These are phyloP conservation scores for Fringilla coelebs DNA, from an alignment of 2,797 vertebrate species.

Conservation along the genomic window DNA sequence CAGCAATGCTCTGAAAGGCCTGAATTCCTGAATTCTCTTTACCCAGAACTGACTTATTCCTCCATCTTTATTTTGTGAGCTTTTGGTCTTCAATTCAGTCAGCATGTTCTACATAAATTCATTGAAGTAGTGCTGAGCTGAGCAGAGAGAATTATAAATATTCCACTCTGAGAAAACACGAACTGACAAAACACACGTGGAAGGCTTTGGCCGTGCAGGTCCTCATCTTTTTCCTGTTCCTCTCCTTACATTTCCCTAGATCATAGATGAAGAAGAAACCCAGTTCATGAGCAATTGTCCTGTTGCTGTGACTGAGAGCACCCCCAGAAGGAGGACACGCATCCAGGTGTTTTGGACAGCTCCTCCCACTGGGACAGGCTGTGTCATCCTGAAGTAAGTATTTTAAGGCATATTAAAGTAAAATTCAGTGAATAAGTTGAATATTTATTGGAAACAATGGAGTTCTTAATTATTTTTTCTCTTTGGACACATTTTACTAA, in stretches of 20 bases:
- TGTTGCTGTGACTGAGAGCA: conserved; percentile 94
- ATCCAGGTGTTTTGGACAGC: conserved; percentile 97
- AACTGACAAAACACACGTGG: neutral
- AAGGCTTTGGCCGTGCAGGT: rapidly evolving
- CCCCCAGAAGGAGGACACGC: conserved; percentile 89
- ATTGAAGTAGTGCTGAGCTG: neutral
- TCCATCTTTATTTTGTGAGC: neutral
- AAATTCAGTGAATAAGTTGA: neutral
- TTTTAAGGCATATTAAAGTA: neutral
- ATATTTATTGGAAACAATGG: neutral
- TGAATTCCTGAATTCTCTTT: neutral
- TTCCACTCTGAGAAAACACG: neutral
- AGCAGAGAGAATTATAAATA: neutral
- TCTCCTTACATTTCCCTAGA: conserved; percentile 74
- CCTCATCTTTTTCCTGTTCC: neutral
- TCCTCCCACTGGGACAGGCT: conserved; percentile 87
- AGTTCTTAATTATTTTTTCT: neutral
- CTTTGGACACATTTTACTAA: neutral
- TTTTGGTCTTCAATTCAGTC: neutral
- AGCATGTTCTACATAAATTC: neutral
- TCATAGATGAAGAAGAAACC: conserved; percentile 97
- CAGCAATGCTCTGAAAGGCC: neutral
- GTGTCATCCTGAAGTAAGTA: conserved; percentile 91
- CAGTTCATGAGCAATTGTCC: conserved; percentile 98
- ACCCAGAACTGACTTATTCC: neutral